Percentiles rank a stretch among this genome's conserved stretches.
Evolutionary conservation across 1,140 invertebrate genomes (phyloP).

Genomic region (Scaptomyza hsui): DNA sequence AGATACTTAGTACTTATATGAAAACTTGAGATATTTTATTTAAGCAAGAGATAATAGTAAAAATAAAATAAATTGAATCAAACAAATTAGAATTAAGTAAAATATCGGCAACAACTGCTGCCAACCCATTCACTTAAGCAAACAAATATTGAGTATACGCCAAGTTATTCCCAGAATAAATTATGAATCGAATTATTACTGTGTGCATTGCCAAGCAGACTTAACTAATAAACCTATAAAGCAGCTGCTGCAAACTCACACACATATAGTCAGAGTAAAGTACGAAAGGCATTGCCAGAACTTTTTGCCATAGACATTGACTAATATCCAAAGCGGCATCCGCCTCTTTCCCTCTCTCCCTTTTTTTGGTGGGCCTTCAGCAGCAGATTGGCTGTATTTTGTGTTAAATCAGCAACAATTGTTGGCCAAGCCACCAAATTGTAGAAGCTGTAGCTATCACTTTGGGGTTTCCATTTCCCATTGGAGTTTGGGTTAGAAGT

Average conservation of each 20-base stretch:
- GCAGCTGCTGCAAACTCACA: not conserved
- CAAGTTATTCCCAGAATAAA: constrained; percentile 30
- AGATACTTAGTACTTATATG: too few species aligned
- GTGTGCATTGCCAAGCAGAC: constrained; percentile 26
- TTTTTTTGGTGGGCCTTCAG: not conserved
- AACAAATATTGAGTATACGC: constrained; percentile 24
- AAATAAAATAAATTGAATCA: not conserved
- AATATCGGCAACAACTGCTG: not conserved
- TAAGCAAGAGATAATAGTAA: too few species aligned
- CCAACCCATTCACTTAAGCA: constrained; percentile 11
- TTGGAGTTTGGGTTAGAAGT: constrained; percentile 18
- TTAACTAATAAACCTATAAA: constrained; percentile 44
- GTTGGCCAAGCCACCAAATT: constrained; percentile 53
- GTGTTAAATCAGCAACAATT: constrained; percentile 78
- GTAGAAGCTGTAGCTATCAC: constrained; percentile 47
- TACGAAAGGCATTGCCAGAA: constrained; percentile 25
- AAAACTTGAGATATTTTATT: too few species aligned
- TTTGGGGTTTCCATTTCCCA: constrained; percentile 38
- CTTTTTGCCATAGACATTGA: constrained; percentile 39
- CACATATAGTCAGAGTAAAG: constrained; percentile 4
- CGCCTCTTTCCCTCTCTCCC: not conserved
- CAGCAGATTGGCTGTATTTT: constrained; percentile 70
- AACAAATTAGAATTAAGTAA: constrained; percentile 1
- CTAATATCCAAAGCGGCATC: constrained; percentile 40
- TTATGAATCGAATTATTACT: constrained; percentile 37